Evolutionary conservation across 2,888 invertebrate species (phyloP).

Genomic region (Agonopterix arenella): DNA sequence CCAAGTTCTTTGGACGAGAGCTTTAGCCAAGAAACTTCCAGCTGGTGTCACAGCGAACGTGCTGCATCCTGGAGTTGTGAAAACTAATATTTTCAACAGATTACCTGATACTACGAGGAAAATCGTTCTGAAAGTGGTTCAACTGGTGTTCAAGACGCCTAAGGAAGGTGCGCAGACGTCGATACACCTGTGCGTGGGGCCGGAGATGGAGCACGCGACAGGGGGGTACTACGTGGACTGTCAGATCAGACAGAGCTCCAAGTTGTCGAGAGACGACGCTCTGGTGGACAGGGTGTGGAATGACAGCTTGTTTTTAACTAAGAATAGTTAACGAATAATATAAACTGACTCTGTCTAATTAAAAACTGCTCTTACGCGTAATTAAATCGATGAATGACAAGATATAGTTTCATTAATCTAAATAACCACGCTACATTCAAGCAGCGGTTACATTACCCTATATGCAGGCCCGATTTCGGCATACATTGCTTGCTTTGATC

Average conservation of each 20-base stretch:
- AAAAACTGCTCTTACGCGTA: no score
- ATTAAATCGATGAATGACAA: no score
- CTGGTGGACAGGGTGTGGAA: constrained; percentile 88
- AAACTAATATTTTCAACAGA: constrained; percentile 85
- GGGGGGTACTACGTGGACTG: constrained; percentile 90
- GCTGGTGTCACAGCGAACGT: constrained; percentile 84
- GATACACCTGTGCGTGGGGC: constrained; percentile 83
- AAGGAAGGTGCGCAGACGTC: constrained; percentile 88
- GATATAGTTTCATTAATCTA: no score
- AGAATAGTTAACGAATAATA: no score
- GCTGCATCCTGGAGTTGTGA: constrained; percentile 89
- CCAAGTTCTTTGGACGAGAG: constrained; percentile 55
- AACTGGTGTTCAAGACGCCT: constrained; percentile 80
- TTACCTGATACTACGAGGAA: constrained; percentile 57
- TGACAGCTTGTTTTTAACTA: constrained; percentile 27
- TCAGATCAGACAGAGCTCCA: constrained; percentile 70
- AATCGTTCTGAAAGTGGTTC: constrained; percentile 71
- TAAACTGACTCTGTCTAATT: no score
- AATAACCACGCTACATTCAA: no score
- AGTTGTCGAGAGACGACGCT: constrained; percentile 77
- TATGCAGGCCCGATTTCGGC: no score
- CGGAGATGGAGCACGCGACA: constrained; percentile 80
- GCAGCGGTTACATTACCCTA: no score
- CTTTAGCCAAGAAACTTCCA: constrained; percentile 49
- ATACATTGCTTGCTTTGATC: no score